Base-by-base conservation (phyloP, 2,888 invertebrate species). In the Petrolisthes manimaculis region DNA sequence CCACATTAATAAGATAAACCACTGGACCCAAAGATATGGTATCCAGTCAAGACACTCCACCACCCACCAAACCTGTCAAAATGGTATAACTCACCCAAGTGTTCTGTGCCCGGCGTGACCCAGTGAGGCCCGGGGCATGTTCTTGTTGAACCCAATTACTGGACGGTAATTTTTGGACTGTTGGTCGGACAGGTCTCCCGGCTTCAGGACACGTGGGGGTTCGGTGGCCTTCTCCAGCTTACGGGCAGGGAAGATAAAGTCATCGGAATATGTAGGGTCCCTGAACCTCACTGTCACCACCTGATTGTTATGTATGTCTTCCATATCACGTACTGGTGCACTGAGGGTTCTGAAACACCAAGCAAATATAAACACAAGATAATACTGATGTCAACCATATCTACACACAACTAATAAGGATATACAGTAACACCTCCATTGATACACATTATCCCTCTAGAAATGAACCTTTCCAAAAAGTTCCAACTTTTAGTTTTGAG, bases 221-320 rank as follows among this genome's bases (percentile, higher is more conserved):
- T 96, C 93, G 93, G 92, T 92, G 78, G 94, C 95, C 37, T 93
- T 93, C 18, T 92, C 91, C 54, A 95, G 94, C 86, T 95, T 94
- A 37, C 94, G 94, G 74, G 98, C 96, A n/a, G 96, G 95, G 93
- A 97, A 98, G 75, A 97, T 94, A 93, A 95, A 96, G 92, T 95
- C 95, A 4, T 94, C 94, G 0, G 95, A 94, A 93, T 95, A 98
- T 92, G 94, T 94, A 0, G 97, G 98, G 94, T 98, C 97, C 86
- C 95, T 93, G 94, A 94, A 98, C 86, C 95, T 94, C 4, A 96
- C 95, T 92, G 96, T 93, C 91, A 93, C 92, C 69, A 94, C 93
- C 91, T 92, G 92, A 91, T 94, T 94, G 90, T 93, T 93, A 51
- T 89, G 86, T 14, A 94, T 92, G 9, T 95, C 94, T n/a, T 94